A percentile compares a stretch with the other conserved stretches of the same genome.
Evolutionary conservation across 2,113 vertebrate species (phyloP).

Genomic region (Phalacrocorax carbo): DNA sequence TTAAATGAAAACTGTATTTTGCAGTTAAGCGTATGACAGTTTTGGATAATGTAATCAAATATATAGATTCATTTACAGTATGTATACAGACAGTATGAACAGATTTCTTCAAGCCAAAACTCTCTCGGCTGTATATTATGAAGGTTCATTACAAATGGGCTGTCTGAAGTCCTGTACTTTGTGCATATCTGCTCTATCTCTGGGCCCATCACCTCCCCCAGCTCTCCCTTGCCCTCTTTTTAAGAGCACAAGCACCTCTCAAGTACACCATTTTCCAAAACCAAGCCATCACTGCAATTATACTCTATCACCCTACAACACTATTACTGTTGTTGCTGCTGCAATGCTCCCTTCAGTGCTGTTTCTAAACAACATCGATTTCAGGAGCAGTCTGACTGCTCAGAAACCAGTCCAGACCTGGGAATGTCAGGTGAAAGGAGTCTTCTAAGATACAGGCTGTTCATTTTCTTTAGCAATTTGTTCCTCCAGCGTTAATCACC

Average conservation of each 20-base stretch:
- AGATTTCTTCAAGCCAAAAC: neutral
- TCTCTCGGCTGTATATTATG: neutral
- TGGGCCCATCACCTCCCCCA: neutral
- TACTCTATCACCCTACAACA: neutral
- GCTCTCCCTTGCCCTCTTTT: neutral
- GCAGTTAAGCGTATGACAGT: neutral
- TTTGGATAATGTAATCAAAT: neutral
- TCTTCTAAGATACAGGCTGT: neutral
- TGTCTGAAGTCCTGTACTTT: neutral
- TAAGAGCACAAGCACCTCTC: neutral
- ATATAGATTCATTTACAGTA: neutral
- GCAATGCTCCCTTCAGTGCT: neutral
- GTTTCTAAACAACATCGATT: neutral
- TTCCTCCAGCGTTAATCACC: neutral
- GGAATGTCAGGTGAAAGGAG: neutral
- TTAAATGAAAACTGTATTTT: neutral
- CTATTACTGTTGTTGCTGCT: neutral
- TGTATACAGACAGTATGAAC: neutral
- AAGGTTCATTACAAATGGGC: neutral
- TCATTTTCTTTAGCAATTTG: neutral
- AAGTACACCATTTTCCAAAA: neutral
- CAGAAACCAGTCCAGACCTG: neutral
- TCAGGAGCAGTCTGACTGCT: neutral
- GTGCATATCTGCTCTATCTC: neutral
- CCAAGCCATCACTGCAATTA: neutral